Evolutionary conservation across 2,888 invertebrate genomes (phyloP).

Genomic region (Agrilus biguttatus): DNA sequence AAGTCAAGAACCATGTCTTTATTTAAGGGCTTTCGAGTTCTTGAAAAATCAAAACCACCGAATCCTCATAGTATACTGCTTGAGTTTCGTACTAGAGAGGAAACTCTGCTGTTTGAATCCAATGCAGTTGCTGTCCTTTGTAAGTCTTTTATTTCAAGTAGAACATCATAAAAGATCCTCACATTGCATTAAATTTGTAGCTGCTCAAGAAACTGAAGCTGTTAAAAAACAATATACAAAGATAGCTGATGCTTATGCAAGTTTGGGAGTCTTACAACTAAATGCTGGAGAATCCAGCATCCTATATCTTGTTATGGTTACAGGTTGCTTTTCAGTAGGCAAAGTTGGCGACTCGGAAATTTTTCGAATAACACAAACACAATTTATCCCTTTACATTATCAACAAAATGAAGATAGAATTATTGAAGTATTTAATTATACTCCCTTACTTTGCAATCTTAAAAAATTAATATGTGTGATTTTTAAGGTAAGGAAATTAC

Average conservation of each 20-base stretch:
- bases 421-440: slow-evolving; percentile 33
- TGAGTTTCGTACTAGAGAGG: slow-evolving; percentile 76
- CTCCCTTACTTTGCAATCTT: not conserved
- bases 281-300: slow-evolving; percentile 74
- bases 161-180: slow-evolving; percentile 6
- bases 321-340: slow-evolving; percentile 91
- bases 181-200: slow-evolving; percentile 29
- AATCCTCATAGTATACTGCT: slow-evolving; percentile 81
- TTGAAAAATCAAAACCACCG: slow-evolving; percentile 75
- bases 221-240: slow-evolving; percentile 82
- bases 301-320: slow-evolving; percentile 82
- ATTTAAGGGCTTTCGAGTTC: slow-evolving; percentile 83
- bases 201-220: slow-evolving; percentile 75
- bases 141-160: slow-evolving; percentile 30
- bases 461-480: not conserved
- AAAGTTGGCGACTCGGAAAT: slow-evolving; percentile 92
- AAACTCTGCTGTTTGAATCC: slow-evolving; percentile 81
- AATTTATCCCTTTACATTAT: slow-evolving; percentile 76
- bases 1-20: slow-evolving; percentile 57
- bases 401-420: slow-evolving; percentile 47
- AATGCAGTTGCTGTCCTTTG: slow-evolving; percentile 77
- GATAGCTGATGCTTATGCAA: slow-evolving; percentile 88
- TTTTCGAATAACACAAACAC: slow-evolving; percentile 85
- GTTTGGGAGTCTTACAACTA: slow-evolving; percentile 83
- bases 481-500: slow-evolving; percentile 53